phyloP scores from a whole-genome alignment of 2,797 vertebrate species.

The Neoniphon sammara region DNA sequence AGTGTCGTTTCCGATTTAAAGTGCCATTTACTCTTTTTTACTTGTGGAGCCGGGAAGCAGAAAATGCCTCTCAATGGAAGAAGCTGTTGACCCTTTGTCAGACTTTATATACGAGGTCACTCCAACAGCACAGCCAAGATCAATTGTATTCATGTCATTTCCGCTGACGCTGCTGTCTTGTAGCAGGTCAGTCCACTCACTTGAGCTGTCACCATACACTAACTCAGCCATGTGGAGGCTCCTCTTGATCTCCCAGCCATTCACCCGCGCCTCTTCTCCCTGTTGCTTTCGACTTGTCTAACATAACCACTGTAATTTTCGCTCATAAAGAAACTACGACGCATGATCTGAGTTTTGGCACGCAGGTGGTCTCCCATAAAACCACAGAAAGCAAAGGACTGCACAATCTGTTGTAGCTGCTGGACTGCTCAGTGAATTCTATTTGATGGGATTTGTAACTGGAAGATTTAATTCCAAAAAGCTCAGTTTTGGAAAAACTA shows the following conservation, averaged over 20 bases:
- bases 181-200: constrained; percentile 55
- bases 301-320: constrained; percentile 15
- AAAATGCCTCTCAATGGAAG: constrained; percentile 28
- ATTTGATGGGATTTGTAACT: too few relatives aligned
- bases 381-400: too few relatives aligned
- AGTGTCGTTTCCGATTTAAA: constrained; percentile 23
- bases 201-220: constrained; percentile 57
- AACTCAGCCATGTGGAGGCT: constrained; percentile 40
- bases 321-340: too few relatives aligned
- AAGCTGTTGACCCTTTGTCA: constrained; percentile 64
- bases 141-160: constrained; percentile 68
- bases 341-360: too few relatives aligned
- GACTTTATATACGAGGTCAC: constrained; percentile 58
- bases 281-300: constrained; percentile 54
- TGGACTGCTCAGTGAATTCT: too few relatives aligned
- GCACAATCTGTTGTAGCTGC: too few relatives aligned
- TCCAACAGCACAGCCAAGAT: constrained; percentile 45
- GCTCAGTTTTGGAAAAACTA: too few relatives aligned
- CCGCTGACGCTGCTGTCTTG: constrained; percentile 61
- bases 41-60: constrained; percentile 22
- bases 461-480: too few relatives aligned
- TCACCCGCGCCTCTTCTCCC: constrained; percentile 22
- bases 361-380: too few relatives aligned
- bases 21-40: constrained; percentile 21
- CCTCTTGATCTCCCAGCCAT: constrained; percentile 38